Conservation (phyloP, 1,140 invertebrate genomes). For the Euborellia annulipes region DNA sequence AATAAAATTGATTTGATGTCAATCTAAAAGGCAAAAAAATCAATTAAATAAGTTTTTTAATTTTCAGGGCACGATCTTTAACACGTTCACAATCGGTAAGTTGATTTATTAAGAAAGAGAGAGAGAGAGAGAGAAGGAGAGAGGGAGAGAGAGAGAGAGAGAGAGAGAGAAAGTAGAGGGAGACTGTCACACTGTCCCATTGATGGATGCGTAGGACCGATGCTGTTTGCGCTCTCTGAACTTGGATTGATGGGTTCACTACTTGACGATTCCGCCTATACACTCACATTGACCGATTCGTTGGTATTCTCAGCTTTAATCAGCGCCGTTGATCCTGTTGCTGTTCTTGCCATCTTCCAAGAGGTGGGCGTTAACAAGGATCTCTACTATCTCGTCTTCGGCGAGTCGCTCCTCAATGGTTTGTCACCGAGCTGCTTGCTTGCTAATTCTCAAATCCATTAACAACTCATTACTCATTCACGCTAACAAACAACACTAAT, state of each 20-base stretch:
- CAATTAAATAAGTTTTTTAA: no score
- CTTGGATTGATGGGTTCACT: slow-evolving; percentile 31
- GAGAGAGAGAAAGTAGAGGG: no score
- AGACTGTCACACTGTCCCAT: no score
- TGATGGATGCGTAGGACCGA: slow-evolving; percentile 21
- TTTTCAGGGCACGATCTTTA: slow-evolving; percentile 42
- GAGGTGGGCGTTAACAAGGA: slow-evolving; percentile 50
- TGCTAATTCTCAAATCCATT: no score
- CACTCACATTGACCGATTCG: slow-evolving; percentile 24
- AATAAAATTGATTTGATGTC: no score
- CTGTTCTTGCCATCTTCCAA: slow-evolving; percentile 50
- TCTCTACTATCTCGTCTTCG: slow-evolving; percentile 50
- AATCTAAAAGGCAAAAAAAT: no score
- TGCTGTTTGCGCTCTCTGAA: slow-evolving; percentile 28
- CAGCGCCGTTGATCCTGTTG: slow-evolving; percentile 44
- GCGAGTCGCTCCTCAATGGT: slow-evolving; percentile 41
- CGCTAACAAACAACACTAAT: no score
- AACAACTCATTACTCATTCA: no score
- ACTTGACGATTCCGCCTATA: slow-evolving; percentile 11
- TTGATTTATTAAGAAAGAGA: no score
- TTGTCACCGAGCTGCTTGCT: no score
- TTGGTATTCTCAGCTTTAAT: slow-evolving; percentile 39
- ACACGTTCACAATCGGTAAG: slow-evolving; percentile 37
- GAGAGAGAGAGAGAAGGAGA: no score
- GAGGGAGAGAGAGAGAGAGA: no score